phyloP scores from a whole-genome alignment of 1,140 invertebrate genomes.

The Aporrectodea caliginosa region DNA sequence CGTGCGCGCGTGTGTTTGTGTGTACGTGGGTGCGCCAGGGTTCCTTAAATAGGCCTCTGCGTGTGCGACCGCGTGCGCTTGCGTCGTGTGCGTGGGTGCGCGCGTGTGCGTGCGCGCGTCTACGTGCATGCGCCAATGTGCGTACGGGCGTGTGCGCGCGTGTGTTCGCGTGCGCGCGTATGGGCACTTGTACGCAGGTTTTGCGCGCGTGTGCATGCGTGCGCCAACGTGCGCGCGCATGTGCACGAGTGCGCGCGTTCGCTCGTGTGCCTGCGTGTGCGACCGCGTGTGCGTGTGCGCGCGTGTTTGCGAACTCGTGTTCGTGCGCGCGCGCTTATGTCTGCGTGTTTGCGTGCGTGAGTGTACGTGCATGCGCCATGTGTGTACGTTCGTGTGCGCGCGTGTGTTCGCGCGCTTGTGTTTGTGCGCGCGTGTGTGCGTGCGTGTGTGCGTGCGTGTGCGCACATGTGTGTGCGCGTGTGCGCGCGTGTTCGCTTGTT shows the following conservation, averaged over 20 bases:
- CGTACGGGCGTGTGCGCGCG: constrained; percentile 14
- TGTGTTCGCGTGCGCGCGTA: constrained; percentile 10
- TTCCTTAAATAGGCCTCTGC: too few relatives aligned
- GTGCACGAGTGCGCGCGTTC: background rate
- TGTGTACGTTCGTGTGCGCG: background rate
- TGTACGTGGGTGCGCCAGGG: too few relatives aligned
- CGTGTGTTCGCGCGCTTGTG: background rate
- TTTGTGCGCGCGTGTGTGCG: constrained; percentile 18
- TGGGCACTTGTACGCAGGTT: background rate
- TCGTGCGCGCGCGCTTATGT: background rate
- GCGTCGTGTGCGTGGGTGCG: too few relatives aligned
- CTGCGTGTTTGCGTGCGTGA: background rate
- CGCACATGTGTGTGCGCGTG: background rate
- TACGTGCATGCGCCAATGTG: background rate
- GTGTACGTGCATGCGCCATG: background rate
- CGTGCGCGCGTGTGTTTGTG: too few relatives aligned
- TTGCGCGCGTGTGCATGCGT: constrained; percentile 14
- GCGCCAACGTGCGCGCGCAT: background rate
- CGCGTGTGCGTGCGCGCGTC: constrained; percentile 11
- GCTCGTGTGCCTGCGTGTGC: background rate
- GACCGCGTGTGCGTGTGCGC: constrained; percentile 1
- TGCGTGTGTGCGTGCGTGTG: constrained; percentile 18
- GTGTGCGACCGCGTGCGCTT: too few relatives aligned
- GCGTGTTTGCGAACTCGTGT: background rate
- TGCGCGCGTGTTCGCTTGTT: background rate